phyloP scores from a whole-genome alignment of 2,888 invertebrate genomes.

The Nasonovia ribisnigri region DNA sequence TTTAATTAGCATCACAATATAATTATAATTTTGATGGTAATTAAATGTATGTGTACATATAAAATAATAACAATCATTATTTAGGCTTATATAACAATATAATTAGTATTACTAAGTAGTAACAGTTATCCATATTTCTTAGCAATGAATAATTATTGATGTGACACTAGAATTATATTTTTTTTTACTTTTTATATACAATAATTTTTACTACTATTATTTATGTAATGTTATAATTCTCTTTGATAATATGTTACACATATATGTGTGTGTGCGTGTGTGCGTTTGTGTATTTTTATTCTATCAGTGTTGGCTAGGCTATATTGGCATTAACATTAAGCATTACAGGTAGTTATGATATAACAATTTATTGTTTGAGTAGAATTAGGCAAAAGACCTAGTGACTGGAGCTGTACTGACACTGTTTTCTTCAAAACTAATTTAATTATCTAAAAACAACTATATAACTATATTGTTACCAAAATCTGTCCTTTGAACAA shows the following conservation, averaged over 20 bases:
- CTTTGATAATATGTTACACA: not conserved
- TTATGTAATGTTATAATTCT: not conserved
- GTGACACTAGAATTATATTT: not conserved
- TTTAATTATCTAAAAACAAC: slow-evolving; percentile 13
- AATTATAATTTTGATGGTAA: not conserved
- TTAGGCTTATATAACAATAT: not conserved
- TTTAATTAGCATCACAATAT: not conserved
- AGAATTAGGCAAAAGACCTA: not conserved
- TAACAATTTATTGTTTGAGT: not conserved
- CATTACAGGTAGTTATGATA: not conserved
- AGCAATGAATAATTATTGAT: not conserved
- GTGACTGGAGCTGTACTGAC: no score
- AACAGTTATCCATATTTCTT: slow-evolving; percentile 9
- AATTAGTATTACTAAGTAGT: slow-evolving; percentile 21
- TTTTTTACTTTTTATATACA: not conserved
- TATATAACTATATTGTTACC: slow-evolving; percentile 29
- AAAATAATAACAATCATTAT: slow-evolving; percentile 33
- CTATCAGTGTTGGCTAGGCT: not conserved
- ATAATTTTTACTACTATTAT: not conserved
- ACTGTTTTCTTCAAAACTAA: not conserved
- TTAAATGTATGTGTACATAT: slow-evolving; percentile 4
- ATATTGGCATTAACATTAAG: slow-evolving; percentile 11
- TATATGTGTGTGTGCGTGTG: not conserved
- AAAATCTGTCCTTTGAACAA: slow-evolving; percentile 28
- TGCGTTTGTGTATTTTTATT: not conserved